Conservation (phyloP, 2,797 vertebrate species). For the Clarias laeviceps region DNA sequence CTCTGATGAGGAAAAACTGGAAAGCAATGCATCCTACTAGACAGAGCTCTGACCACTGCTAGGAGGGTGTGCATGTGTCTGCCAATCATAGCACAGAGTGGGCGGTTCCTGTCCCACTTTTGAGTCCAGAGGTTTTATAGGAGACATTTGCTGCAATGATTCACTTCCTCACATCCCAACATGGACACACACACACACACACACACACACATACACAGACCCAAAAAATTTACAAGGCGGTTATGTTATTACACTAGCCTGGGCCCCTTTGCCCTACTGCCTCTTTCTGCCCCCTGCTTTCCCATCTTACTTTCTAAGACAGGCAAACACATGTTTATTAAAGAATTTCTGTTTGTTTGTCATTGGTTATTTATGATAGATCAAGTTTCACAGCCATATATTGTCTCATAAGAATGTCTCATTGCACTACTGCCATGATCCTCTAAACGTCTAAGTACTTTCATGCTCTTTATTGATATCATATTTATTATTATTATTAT, state of each 20-base stretch:
- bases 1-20: slow-evolving; percentile 71
- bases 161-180: slow-evolving; percentile 11
- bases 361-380: neutral
- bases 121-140: slow-evolving; percentile 7
- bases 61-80: slow-evolving; percentile 60
- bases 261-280: neutral
- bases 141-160: slow-evolving; percentile 6
- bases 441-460: too few relatives aligned
- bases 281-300: slow-evolving; percentile 1
- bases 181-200: neutral
- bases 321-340: neutral
- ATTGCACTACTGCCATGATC: neutral
- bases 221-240: neutral
- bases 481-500: neutral
- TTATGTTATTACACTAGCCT: neutral
- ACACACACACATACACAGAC: neutral
- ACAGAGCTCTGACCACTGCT: slow-evolving; percentile 62
- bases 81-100: slow-evolving; percentile 55
- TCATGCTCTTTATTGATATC: neutral
- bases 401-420: neutral
- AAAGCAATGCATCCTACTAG: slow-evolving; percentile 67
- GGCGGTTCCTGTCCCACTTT: neutral
- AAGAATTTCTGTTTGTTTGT: neutral
- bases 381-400: neutral
- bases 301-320: neutral